Percentiles rank a stretch among this genome's conserved stretches.
These are phyloP conservation scores for Ericerus pela DNA, from an alignment of 1,140 invertebrate genomes.

Conservation along the genomic window DNA sequence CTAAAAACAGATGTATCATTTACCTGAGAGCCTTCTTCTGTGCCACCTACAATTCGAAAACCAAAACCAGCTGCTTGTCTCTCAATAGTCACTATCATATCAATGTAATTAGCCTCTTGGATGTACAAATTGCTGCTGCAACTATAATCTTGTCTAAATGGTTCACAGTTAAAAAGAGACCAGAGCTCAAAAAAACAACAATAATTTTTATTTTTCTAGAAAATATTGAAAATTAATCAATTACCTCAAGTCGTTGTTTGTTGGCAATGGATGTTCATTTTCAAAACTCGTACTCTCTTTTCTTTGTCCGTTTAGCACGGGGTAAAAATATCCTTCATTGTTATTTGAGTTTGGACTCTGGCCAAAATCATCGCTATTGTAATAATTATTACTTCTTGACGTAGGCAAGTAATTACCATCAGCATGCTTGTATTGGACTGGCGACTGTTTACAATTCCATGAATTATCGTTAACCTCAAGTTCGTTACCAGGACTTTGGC, in stretches of 20 bases:
- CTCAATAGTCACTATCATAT: slow-evolving; percentile 46
- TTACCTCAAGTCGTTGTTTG: slow-evolving; percentile 36
- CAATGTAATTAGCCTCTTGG: background rate
- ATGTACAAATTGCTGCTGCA: background rate
- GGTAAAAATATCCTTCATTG: slow-evolving; percentile 2
- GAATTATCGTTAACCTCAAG: slow-evolving; percentile 18
- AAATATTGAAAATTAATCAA: too few species aligned
- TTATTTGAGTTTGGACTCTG: background rate
- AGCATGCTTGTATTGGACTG: background rate
- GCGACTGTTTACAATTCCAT: background rate
- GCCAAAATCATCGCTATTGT: background rate
- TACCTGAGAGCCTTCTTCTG: slow-evolving; percentile 90
- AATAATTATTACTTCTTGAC: background rate
- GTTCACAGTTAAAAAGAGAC: too few species aligned
- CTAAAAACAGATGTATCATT: too few species aligned
- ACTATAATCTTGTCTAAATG: background rate
- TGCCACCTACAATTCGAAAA: slow-evolving; percentile 95
- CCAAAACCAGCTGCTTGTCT: slow-evolving; percentile 82
- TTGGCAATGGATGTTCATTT: slow-evolving; percentile 41
- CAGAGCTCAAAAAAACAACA: too few species aligned
- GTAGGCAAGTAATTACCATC: slow-evolving; percentile 13
- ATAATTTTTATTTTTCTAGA: too few species aligned
- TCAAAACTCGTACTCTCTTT: slow-evolving; percentile 55
- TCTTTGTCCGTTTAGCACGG: slow-evolving; percentile 26
- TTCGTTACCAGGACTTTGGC: slow-evolving; percentile 14